Base-by-base conservation (phyloP, 1,140 invertebrate species). In the Nomia melanderi region DNA sequence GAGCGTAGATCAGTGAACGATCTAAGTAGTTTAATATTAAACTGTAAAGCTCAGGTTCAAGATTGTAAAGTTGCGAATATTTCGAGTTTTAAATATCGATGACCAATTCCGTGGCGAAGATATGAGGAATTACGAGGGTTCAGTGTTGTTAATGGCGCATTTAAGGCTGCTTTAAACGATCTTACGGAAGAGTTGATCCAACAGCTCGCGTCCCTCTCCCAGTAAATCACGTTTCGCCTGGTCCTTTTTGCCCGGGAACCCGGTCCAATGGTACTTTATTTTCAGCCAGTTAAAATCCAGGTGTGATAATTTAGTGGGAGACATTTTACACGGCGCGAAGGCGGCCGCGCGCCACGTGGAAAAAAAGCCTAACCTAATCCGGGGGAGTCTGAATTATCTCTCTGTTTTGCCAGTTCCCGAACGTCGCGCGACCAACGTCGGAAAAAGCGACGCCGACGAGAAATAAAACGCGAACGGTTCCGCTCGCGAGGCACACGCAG, bases 381-480 rank as follows among this genome's bases (percentile, higher is more conserved):
- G 47, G 60, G 47, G 60, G 53, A 67, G 66, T 62, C 85, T 87
- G 86, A 88, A 88, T 88, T 88, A 87, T 87, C 71, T 81, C 77
- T 73, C 76, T 79, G 78, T 85, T 88, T 87, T 82, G 78, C 80
- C 73, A 79, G 67, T 57, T 65, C 29, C 65, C 39, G 47, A 6
- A 44, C 73, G 69, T 63, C 17, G 47, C 33, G 6, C 27, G 39
- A 54, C 27, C n/a, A 33, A 57, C 8, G 62, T 60, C 23, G 31
- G 20, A n/a, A 27, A 29, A 44, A 14, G 12, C n/a, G 36, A 63
- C 1, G 47, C 1, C 9, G 9, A 62, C 11, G n/a, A 14, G 3
- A 33, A 36, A 20, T 23, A n/a, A 39, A 60, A 39, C 20, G 17
- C 29, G 20, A 20, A 39, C 6, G 1, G 8, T 39, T 39, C 39